phyloP scores from a whole-genome alignment of 1,140 invertebrate genomes.

The Halictus rubicundus region DNA sequence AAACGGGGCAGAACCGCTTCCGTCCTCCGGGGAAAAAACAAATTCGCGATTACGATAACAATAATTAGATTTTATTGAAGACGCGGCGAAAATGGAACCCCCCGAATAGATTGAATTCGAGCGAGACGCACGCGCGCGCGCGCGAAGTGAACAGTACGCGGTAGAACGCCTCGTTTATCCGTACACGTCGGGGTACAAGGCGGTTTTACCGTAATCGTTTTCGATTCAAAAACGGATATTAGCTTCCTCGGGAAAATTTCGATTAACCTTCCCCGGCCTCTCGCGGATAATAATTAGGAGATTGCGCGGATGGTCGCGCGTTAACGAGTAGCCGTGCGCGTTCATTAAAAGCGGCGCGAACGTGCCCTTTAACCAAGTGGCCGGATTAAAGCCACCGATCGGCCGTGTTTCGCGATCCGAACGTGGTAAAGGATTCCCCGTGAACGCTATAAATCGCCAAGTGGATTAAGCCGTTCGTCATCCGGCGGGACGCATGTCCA shows the following conservation, averaged over 20 bases:
- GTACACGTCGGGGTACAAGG: too few relatives aligned
- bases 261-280: neutral
- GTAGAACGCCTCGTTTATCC: too few relatives aligned
- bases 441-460: constrained; percentile 33
- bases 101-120: too few relatives aligned
- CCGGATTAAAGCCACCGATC: constrained; percentile 8
- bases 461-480: constrained; percentile 36
- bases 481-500: neutral
- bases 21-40: neutral
- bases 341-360: neutral
- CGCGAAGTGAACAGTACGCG: too few relatives aligned
- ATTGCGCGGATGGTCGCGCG: neutral
- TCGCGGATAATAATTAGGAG: neutral
- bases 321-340: neutral
- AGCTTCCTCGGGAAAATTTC: too few relatives aligned
- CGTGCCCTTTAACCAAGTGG: constrained; percentile 1
- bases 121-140: too few relatives aligned
- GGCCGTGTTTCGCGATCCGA: neutral
- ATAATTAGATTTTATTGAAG: too few relatives aligned
- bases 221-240: too few relatives aligned
- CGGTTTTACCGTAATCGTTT: too few relatives aligned
- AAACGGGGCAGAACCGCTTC: neutral
- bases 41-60: neutral
- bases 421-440: constrained; percentile 13
- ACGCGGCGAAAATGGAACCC: too few relatives aligned